These are phyloP conservation scores for Apamea crenata DNA, from an alignment of 2,888 invertebrate species.

Conservation along the genomic window DNA sequence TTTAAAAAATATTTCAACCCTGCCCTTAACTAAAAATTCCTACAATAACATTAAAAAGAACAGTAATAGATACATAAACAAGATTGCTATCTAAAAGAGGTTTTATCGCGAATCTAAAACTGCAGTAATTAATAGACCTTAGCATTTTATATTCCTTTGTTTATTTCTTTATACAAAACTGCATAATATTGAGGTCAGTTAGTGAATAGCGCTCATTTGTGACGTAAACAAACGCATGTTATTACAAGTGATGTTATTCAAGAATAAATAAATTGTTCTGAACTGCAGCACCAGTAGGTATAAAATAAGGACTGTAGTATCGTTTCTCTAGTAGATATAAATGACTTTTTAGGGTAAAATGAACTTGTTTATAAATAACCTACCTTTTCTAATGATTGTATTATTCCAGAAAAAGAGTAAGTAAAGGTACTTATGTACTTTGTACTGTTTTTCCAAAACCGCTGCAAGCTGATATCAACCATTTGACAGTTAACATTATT, in stretches of 20 bases:
- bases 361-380: not conserved
- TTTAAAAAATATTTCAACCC: not conserved
- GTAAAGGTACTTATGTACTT: no score
- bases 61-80: slow-evolving; percentile 4
- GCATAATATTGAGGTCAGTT: slow-evolving; percentile 21
- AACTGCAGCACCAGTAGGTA: not conserved
- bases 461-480: not conserved
- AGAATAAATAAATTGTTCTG: not conserved
- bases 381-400: not conserved
- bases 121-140: slow-evolving; percentile 18
- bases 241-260: slow-evolving; percentile 16
- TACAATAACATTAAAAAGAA: slow-evolving; percentile 4
- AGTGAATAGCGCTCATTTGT: not conserved
- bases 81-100: not conserved
- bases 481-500: not conserved
- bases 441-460: not conserved
- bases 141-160: slow-evolving; percentile 19
- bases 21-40: not conserved
- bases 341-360: not conserved
- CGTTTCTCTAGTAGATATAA: slow-evolving; percentile 3
- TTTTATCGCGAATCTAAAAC: slow-evolving; percentile 11
- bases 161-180: slow-evolving; percentile 18
- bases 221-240: slow-evolving; percentile 27
- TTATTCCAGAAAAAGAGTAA: not conserved
- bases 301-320: not conserved